A percentile compares a stretch with the other conserved stretches of the same genome.
These are phyloP conservation scores for Hemistola chrysoprasaria DNA, from an alignment of 2,888 invertebrate species.

Conservation along the genomic window DNA sequence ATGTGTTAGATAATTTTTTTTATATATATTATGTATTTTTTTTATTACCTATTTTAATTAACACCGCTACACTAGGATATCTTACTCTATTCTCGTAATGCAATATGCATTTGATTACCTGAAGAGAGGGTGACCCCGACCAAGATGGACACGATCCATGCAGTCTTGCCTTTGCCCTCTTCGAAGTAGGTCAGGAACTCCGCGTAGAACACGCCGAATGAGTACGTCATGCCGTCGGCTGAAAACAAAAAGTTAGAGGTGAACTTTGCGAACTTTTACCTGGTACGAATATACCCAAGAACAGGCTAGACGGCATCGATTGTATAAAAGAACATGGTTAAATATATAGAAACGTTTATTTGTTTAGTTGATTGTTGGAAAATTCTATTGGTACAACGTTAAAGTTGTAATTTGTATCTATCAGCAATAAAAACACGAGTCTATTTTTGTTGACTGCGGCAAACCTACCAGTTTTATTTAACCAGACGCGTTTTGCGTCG, in stretches of 20 bases:
- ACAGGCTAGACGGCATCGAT: too few relatives aligned
- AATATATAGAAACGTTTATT: neutral
- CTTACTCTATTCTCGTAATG: too few relatives aligned
- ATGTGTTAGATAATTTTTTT: too few relatives aligned
- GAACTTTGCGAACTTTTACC: too few relatives aligned
- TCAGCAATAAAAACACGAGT: neutral
- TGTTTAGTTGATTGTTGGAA: neutral
- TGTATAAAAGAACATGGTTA: too few relatives aligned
- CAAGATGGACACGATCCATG: constrained; percentile 96
- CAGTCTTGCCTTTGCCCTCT: constrained; percentile 92
- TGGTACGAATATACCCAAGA: too few relatives aligned
- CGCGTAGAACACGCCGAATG: constrained; percentile 96
- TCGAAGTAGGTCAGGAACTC: constrained; percentile 93
- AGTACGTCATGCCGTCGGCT: constrained; percentile 99
- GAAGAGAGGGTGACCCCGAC: constrained; percentile 97
- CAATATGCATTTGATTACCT: constrained; percentile 83
- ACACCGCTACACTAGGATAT: too few relatives aligned
- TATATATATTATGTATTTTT: too few relatives aligned
- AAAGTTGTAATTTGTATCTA: neutral
- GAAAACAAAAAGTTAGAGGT: constrained; percentile 58
- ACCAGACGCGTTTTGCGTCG: too few relatives aligned
- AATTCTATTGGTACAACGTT: neutral
- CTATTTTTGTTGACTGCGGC: too few relatives aligned
- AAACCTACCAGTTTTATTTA: too few relatives aligned
- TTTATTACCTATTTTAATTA: too few relatives aligned